phyloP scores from a whole-genome alignment of 2,797 vertebrate genomes.

The Cryptoblepharus egeriae region DNA sequence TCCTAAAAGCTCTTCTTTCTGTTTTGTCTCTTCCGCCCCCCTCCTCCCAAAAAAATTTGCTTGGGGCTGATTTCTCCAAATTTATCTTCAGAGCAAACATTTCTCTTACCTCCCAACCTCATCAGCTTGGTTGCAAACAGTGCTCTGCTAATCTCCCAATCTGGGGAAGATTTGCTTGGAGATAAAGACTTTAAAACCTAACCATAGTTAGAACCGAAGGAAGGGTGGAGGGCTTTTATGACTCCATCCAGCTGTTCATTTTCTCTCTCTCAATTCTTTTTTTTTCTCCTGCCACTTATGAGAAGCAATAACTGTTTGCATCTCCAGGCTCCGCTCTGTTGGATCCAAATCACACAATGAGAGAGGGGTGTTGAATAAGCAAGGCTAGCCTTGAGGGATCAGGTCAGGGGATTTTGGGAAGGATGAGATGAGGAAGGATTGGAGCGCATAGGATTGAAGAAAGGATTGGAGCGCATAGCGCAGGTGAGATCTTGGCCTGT shows the following conservation, averaged over 20 bases:
- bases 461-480: background rate
- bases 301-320: background rate
- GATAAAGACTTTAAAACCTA: constrained; percentile 24
- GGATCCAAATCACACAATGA: background rate
- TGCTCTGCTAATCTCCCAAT: constrained; percentile 7
- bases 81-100: background rate
- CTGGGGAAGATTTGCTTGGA: constrained; percentile 4
- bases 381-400: background rate
- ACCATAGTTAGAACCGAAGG: background rate
- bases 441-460: background rate
- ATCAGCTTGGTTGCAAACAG: constrained; percentile 21
- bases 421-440: background rate
- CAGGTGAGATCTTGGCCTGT: background rate
- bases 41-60: background rate
- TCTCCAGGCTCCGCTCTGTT: background rate
- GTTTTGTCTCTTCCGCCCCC: no score
- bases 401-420: background rate
- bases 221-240: background rate
- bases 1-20: background rate
- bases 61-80: background rate
- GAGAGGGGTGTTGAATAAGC: background rate
- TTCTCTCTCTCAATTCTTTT: background rate
- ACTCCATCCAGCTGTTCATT: constrained; percentile 26
- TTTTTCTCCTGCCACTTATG: background rate
- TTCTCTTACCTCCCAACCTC: background rate